A percentile compares a stretch with the other conserved stretches of the same genome.
These are phyloP conservation scores for Psococerastis gibbosa DNA, from an alignment of 2,888 invertebrate species.

Conservation along the genomic window DNA sequence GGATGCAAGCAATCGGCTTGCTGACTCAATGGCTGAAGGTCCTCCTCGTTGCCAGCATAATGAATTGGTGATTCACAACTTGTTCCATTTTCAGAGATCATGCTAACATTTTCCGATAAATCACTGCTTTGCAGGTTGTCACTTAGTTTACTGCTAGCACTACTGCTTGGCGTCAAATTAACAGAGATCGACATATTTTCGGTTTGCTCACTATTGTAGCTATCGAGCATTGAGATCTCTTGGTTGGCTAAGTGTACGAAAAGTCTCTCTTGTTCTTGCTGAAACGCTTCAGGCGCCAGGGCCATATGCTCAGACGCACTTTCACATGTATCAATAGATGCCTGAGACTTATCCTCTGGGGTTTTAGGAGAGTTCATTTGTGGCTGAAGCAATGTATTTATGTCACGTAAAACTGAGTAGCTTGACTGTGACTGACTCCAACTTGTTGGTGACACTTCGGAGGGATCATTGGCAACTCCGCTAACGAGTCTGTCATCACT, in stretches of 20 bases:
- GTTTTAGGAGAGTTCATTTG: neutral
- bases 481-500: neutral
- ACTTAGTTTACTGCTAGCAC: neutral
- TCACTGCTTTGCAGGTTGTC: neutral
- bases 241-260: neutral
- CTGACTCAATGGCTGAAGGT: neutral
- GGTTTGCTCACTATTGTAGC: neutral
- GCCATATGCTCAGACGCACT: neutral
- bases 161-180: conserved; percentile 1
- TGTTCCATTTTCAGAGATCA: neutral
- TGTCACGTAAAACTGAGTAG: neutral
- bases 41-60: no score
- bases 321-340: conserved; percentile 3
- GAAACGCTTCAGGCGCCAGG: neutral
- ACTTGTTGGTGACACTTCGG: conserved; percentile 4
- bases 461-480: neutral
- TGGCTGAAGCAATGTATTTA: neutral
- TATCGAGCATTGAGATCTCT: neutral
- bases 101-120: neutral
- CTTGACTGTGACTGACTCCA: neutral
- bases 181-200: conserved; percentile 8
- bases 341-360: conserved; percentile 1
- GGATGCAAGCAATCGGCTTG: neutral
- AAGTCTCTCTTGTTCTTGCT: conserved; percentile 3
- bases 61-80: no score